Percentiles rank a stretch among this genome's conserved stretches.
Conservation (phyloP, 2,113 vertebrate species). For the Echinops telfairi region DNA sequence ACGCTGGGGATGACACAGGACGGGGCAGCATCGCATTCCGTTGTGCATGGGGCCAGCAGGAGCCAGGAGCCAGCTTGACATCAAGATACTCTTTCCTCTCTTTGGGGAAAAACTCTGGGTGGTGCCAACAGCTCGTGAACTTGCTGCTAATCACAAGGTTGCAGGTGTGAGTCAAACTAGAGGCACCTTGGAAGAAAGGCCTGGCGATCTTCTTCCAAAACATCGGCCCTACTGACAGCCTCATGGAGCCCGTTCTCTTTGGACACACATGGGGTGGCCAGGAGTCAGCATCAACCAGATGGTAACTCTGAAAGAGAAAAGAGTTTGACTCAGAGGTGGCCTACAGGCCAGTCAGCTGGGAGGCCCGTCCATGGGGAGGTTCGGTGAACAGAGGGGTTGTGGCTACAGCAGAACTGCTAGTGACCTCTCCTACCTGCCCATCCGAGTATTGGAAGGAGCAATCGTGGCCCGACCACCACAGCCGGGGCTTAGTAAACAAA, state of each 20-base stretch:
- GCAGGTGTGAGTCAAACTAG: not conserved
- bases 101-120: not conserved
- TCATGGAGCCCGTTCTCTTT: not conserved
- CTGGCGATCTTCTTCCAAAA: not conserved
- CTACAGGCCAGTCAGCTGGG: too few species aligned
- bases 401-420: not conserved
- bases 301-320: not conserved
- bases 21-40: not conserved
- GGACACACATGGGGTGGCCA: not conserved
- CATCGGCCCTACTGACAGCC: not conserved
- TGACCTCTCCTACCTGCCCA: not conserved
- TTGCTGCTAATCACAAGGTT: not conserved
- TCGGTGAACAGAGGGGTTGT: not conserved
- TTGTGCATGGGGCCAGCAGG: not conserved
- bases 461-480: constrained; percentile 29
- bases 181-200: not conserved
- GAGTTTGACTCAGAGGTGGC: not conserved
- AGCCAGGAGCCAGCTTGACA: not conserved
- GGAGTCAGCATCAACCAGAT: not conserved
- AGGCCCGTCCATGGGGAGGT: not conserved
- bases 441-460: constrained; percentile 26
- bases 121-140: not conserved
- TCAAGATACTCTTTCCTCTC: not conserved
- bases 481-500: not conserved
- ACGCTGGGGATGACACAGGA: not conserved